Evolutionary conservation across 53 echinoderm and acorn worm species (phyloP).

Genomic region (Henricia sp.): DNA sequence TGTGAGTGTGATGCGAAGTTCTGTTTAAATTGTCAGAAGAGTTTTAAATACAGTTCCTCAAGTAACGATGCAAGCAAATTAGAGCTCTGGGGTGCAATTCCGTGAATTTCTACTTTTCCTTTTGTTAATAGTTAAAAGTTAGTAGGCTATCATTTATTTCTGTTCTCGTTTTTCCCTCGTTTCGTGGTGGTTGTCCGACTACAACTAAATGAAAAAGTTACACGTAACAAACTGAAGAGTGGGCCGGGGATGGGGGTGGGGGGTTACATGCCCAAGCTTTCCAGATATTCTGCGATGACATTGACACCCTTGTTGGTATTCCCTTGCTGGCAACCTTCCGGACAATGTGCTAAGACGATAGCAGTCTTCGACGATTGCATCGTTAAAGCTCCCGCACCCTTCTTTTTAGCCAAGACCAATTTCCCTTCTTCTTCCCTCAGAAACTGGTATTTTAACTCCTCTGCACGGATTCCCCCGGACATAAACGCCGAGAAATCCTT

Average conservation of each 20-base stretch:
- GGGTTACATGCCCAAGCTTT: slow-evolving; percentile 68
- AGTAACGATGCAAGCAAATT: too few relatives aligned
- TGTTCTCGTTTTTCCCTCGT: too few relatives aligned
- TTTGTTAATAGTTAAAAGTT: too few relatives aligned
- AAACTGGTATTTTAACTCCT: slow-evolving; percentile 74
- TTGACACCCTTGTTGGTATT: slow-evolving; percentile 67
- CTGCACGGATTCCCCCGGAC: slow-evolving; percentile 47
- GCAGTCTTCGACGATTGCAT: slow-evolving; percentile 75
- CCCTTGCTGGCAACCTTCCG: slow-evolving; percentile 75
- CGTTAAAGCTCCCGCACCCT: slow-evolving; percentile 63
- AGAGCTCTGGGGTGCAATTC: too few relatives aligned
- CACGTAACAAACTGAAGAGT: neutral
- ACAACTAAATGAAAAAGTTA: too few relatives aligned
- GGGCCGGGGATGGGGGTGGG: neutral
- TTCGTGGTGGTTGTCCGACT: too few relatives aligned
- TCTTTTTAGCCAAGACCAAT: slow-evolving; percentile 69
- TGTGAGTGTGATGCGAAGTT: too few relatives aligned
- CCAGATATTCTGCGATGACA: slow-evolving; percentile 82
- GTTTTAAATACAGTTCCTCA: too few relatives aligned
- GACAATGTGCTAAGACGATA: slow-evolving; percentile 62
- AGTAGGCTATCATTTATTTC: too few relatives aligned
- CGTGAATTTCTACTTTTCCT: too few relatives aligned
- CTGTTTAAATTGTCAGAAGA: too few relatives aligned
- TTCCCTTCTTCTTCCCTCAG: slow-evolving; percentile 73
- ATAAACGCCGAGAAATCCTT: slow-evolving; percentile 74